A percentile compares a stretch with the other conserved stretches of the same genome.
These are phyloP conservation scores for Cervus canadensis DNA, from an alignment of 2,113 vertebrate species.

Conservation along the genomic window DNA sequence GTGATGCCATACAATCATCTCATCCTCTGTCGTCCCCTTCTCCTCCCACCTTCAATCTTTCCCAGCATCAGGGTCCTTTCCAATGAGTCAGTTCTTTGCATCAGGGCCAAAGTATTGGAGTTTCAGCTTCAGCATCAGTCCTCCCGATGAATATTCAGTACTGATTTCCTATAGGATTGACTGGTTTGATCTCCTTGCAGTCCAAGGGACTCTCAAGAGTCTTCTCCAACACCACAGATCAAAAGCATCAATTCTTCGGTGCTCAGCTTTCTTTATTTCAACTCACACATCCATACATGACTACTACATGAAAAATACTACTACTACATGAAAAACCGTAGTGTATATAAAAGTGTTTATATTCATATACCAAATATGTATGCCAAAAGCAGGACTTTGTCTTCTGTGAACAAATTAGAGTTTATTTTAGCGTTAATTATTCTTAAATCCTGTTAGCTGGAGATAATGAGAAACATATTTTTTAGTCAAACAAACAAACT, in stretches of 20 bases:
- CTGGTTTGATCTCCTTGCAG: not conserved
- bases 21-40: not conserved
- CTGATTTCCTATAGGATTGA: not conserved
- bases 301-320: not conserved
- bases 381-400: not conserved
- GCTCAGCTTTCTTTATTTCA: not conserved
- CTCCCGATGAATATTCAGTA: not conserved
- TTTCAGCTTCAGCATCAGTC: not conserved
- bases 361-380: not conserved
- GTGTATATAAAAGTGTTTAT: not conserved
- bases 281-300: not conserved
- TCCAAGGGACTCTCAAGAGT: not conserved
- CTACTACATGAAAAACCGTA: not conserved
- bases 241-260: not conserved
- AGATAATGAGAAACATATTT: not conserved
- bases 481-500: not conserved
- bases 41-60: not conserved
- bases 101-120: not conserved
- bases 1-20: not conserved
- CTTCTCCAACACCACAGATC: not conserved
- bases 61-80: not conserved
- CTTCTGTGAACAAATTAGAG: not conserved
- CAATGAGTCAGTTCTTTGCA: not conserved
- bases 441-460: not conserved
- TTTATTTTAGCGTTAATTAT: not conserved